Evolutionary conservation across 2,797 vertebrate species (phyloP), one percentile per base, ranked within the genome.

Genomic region (Sitta carolinensis): DNA sequence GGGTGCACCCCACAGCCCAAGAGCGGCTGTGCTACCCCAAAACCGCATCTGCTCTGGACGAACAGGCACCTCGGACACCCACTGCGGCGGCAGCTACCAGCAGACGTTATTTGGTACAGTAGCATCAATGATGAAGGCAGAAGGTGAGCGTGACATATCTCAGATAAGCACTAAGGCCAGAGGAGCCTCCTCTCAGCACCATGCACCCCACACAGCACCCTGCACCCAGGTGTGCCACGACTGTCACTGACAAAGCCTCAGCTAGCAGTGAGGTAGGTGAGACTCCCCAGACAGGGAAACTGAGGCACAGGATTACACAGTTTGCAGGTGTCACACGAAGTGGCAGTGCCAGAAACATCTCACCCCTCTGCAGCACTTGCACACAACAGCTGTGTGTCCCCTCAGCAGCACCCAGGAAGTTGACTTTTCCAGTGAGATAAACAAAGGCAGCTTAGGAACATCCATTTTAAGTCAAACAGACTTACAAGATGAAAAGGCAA

Each of bases 261-360:
- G 27, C 84, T 13, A 54, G 73, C 80, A 68, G 89, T 45, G 96
- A 96, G 93, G 93, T 96, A 96, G 95, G 89, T 75, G 38, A 70
- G 85, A 16, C 26, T 94, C 62, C 87, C 87, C 19, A 3, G 50
- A 18, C n/a, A 81, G 89, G 91, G 85, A 93, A 89, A 84, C 73
- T 20, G 95, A 96, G 96, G 93, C 94, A 95, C 94, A 1, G 1
- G 66, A n/a, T 62, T 38, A 80, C 66, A 77, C 40, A 64, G 68
- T 48, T 30, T 25, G 67, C 76, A 54, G 75, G 18, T 26, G 52
- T 75, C 81, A 42, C 52, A 30, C 36, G 3, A 8, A 79, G 45
- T 1, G 4, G 48, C 9, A 30, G 52, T 10, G 84, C 79, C 72
- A 88, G 32, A 67, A 89, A 29, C 45, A 45, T 8, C 74, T 76